Percentiles rank a stretch among this genome's conserved stretches.
phyloP scores from a whole-genome alignment of 1,140 invertebrate genomes.

The Olivierus martensii region DNA sequence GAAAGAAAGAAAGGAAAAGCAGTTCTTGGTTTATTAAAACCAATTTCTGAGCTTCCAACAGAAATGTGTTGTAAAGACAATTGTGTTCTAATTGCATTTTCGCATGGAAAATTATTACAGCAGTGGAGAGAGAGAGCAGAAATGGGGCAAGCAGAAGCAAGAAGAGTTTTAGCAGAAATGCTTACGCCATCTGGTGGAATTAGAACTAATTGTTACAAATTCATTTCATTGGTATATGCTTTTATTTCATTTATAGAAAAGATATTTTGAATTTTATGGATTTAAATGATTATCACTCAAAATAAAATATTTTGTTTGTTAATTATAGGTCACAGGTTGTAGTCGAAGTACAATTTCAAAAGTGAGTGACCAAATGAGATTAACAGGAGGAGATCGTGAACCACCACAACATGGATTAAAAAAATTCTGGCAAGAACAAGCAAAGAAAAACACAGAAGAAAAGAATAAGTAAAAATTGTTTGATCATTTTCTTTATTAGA shows the following conservation, averaged over 20 bases:
- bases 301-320: not conserved
- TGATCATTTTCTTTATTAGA: too few relatives aligned
- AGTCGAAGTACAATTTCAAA: constrained; percentile 23
- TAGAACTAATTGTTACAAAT: constrained; percentile 26
- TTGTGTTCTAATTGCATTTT: constrained; percentile 27
- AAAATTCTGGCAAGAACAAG: constrained; percentile 21
- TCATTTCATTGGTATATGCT: constrained; percentile 22
- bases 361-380: constrained; percentile 25
- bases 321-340: constrained; percentile 19
- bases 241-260: too few relatives aligned
- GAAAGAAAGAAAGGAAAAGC: constrained; percentile 22
- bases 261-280: too few relatives aligned
- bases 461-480: too few relatives aligned
- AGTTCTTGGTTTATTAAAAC: constrained; percentile 18
- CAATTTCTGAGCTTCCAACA: constrained; percentile 18
- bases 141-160: constrained; percentile 25
- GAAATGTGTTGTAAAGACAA: constrained; percentile 24
- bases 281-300: too few relatives aligned
- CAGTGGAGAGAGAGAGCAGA: constrained; percentile 26
- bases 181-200: constrained; percentile 27
- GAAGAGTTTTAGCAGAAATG: constrained; percentile 31
- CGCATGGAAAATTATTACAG: constrained; percentile 23
- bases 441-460: not conserved
- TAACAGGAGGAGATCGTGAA: constrained; percentile 24
- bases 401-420: constrained; percentile 26